Evolutionary conservation across 1,140 invertebrate species (phyloP).

Genomic region (Ceratosolen solmsi): DNA sequence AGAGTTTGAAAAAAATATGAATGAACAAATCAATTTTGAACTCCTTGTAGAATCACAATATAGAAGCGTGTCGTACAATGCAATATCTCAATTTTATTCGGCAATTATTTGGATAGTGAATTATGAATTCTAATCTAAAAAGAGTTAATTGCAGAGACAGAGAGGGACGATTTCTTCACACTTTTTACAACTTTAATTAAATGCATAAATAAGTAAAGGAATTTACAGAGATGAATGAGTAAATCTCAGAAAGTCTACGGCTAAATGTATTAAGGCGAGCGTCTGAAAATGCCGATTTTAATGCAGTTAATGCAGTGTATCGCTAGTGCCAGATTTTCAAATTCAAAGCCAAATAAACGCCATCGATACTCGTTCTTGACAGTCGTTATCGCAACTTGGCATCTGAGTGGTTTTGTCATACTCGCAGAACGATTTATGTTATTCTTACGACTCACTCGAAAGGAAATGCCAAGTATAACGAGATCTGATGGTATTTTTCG

Average conservation of each 20-base stretch:
- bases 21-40: no score
- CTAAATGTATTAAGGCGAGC: not conserved
- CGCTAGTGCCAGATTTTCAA: not conserved
- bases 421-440: constrained; percentile 22
- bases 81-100: no score
- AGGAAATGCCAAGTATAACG: constrained; percentile 43
- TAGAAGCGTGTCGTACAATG: no score
- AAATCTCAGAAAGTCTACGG: not conserved
- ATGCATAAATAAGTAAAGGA: not conserved
- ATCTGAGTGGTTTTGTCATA: constrained; percentile 45
- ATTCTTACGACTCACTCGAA: constrained; percentile 33
- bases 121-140: no score
- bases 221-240: constrained; percentile 1
- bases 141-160: no score
- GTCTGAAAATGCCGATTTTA: constrained; percentile 20
- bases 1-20: no score
- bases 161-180: no score
- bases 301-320: constrained; percentile 32
- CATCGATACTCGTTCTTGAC: constrained; percentile 12
- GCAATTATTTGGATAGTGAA: no score
- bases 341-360: constrained; percentile 6
- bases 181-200: no score
- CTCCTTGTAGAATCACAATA: no score
- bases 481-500: constrained; percentile 12
- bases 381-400: constrained; percentile 39